Conservation (phyloP, 2,888 invertebrate genomes). For the Ypsolopha scabrella region DNA sequence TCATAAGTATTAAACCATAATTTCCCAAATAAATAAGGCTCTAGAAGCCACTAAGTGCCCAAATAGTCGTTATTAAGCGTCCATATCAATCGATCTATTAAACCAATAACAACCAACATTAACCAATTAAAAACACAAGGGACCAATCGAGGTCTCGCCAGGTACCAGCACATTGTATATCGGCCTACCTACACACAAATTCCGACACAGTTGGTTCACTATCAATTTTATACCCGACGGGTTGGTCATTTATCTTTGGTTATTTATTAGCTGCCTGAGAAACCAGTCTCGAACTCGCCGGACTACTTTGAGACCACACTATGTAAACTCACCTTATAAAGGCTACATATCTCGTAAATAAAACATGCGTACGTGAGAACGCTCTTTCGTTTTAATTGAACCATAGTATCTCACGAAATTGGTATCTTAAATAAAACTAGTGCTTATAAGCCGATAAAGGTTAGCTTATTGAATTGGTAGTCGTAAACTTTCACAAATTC, state of each 20-base stretch:
- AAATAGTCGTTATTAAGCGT: background rate
- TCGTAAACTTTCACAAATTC: conserved; percentile 52
- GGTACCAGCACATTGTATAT: background rate
- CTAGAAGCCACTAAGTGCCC: too few relatives aligned
- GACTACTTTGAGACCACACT: conserved; percentile 39
- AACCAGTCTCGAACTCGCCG: conserved; percentile 49
- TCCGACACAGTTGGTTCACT: conserved; percentile 53
- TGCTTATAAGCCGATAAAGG: background rate
- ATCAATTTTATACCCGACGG: conserved; percentile 65
- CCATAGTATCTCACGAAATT: background rate
- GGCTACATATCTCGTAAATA: conserved; percentile 1
- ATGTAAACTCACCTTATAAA: conserved; percentile 23
- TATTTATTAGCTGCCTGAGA: conserved; percentile 63
- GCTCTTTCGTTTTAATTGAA: conserved; percentile 4
- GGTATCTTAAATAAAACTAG: background rate
- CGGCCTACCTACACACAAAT: conserved; percentile 12
- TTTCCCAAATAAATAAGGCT: too few relatives aligned
- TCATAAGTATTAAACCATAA: too few relatives aligned
- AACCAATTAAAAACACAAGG: background rate
- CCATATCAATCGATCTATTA: background rate
- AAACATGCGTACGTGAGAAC: conserved; percentile 18
- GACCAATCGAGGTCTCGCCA: background rate
- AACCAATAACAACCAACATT: background rate
- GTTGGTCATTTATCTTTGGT: conserved; percentile 65
- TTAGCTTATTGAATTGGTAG: background rate